Evolutionary conservation across 2,888 invertebrate genomes (phyloP), one percentile per base, ranked within the genome.

Genomic region (Ennomos quercinarius): DNA sequence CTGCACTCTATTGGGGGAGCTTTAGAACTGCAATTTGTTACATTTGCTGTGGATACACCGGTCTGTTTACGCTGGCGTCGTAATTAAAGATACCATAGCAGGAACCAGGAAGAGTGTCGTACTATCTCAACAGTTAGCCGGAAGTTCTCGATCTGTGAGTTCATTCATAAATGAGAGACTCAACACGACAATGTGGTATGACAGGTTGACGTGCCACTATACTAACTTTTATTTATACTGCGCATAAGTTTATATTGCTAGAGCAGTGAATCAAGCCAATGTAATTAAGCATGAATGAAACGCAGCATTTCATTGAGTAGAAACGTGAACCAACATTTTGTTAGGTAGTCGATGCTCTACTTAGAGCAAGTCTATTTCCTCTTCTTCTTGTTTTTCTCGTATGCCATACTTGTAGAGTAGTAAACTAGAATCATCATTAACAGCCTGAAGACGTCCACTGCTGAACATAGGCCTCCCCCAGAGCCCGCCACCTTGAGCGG

Each of bases 61-160:
- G 82, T 84, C 86, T 81, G 80, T 79, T 86, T 89, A 87, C 80
- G 76, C 81, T 88, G 86, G 86, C 80, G 70, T 73, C 74, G 88
- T 89, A 88, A 90, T 91, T 90, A 92, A 89, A 91, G 89, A 91
- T 87, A 88, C 88, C 89, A 87, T 87, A 86, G 87, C 90, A 91
- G 92, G 91, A 91, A 92, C 91, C 89, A 91, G 92, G 92, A 92
- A 92, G 90, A 91, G 91, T 86, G 88, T 89, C 90, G 92, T 91
- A 92, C 91, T 92, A 92, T 92, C 91, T 91, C 87, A 85, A 91
- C 91, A 87, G 91, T 86, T 90, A 91, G 87, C 91, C 92, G 92
- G 92, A 92, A 91, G 91, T 85, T 84, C 86, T 83, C 88, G 91
- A 90, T 92, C 92, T 89, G 90, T 88, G 86, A 86, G 88, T 91